Evolutionary conservation across 2,888 invertebrate genomes (phyloP).

Genomic region (Euzetes globulus): DNA sequence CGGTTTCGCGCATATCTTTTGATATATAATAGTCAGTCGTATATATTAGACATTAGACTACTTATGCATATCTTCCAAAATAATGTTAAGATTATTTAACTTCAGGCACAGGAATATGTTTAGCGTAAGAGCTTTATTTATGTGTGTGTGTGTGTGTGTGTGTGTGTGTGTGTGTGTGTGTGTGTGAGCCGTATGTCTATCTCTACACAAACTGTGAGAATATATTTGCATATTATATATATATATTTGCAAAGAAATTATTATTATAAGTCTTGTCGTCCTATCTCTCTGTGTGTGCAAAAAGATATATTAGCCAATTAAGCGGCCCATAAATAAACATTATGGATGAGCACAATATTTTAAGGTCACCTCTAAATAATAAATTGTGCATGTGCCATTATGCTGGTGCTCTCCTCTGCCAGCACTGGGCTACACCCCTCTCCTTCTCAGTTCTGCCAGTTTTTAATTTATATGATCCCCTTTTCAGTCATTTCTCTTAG

Average conservation of each 20-base stretch:
- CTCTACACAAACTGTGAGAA: constrained; percentile 6
- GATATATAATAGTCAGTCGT: not conserved
- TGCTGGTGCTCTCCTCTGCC: not conserved
- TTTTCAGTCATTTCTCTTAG: not conserved
- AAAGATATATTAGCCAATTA: constrained; percentile 9
- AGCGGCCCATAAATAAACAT: constrained; percentile 19
- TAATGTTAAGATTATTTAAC: not conserved
- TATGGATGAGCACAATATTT: constrained; percentile 14
- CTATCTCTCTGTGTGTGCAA: not conserved
- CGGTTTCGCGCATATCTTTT: not conserved
- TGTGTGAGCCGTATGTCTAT: not conserved
- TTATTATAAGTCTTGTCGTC: constrained; percentile 6
- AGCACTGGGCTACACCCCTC: too few species aligned
- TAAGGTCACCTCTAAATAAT: constrained; percentile 19
- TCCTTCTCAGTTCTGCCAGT: not conserved
- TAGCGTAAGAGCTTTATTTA: not conserved
- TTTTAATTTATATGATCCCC: not conserved
- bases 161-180: too few species aligned
- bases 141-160: too few species aligned
- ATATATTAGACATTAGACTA: too few species aligned
- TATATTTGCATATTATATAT: too few species aligned
- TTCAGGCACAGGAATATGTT: not conserved
- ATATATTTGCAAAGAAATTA: not conserved
- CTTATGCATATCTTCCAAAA: too few species aligned
- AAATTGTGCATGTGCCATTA: not conserved